A percentile compares a stretch with the other conserved stretches of the same genome.
Conservation (phyloP, 1,140 invertebrate genomes). For the Papilio xuthus region DNA sequence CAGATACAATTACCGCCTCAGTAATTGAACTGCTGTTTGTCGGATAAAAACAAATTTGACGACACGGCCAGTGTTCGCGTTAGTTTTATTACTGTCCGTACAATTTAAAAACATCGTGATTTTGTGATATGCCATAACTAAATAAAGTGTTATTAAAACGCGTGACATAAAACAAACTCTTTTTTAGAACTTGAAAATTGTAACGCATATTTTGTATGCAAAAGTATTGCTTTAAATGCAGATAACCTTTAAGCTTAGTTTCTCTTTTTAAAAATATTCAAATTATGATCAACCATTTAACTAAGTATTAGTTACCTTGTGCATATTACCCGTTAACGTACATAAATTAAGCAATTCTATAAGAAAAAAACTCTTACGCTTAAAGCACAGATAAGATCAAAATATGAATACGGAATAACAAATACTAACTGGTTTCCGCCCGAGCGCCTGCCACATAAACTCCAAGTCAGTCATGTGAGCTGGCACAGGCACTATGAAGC, state of each 20-base stretch:
- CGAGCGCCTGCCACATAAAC: constrained; percentile 93
- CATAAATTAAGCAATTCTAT: not conserved
- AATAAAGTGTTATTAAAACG: constrained; percentile 6
- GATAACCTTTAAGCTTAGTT: no score
- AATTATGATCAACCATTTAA: no score
- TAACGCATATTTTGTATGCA: not conserved
- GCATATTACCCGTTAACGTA: no score
- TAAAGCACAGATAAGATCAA: no score
- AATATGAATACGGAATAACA: not conserved
- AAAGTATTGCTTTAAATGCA: no score
- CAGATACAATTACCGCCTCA: constrained; percentile 35
- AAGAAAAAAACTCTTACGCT: no score
- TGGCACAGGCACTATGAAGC: constrained; percentile 91
- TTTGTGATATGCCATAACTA: not conserved
- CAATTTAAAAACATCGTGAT: constrained; percentile 1
- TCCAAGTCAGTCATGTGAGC: constrained; percentile 91
- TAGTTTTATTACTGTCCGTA: constrained; percentile 6
- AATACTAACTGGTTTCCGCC: constrained; percentile 86
- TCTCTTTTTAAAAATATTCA: no score
- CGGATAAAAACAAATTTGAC: constrained; percentile 38
- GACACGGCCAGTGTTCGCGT: not conserved
- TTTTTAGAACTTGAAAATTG: not conserved
- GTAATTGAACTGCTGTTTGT: constrained; percentile 37
- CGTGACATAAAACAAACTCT: not conserved
- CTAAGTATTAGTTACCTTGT: no score